A percentile compares a stretch with the other conserved stretches of the same genome.
Conservation (phyloP, 2,888 invertebrate species). For the Labia minor region DNA sequence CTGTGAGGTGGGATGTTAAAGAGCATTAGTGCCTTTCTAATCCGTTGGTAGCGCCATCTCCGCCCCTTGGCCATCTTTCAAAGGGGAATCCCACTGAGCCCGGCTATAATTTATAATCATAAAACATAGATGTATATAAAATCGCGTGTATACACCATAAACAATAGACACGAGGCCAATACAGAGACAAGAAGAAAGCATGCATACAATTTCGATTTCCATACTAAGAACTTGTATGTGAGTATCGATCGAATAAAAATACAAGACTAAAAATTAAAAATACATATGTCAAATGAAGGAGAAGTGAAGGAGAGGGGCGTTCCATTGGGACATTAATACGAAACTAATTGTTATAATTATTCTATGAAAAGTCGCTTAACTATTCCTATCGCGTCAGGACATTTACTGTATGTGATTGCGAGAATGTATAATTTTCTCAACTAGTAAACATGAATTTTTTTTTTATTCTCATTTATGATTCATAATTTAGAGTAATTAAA, state of each 20-base stretch:
- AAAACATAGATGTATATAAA: conserved; percentile 4
- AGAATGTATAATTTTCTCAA: too few species aligned
- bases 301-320: too few species aligned
- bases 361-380: too few species aligned
- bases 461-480: too few species aligned
- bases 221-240: not conserved
- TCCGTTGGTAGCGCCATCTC: not conserved
- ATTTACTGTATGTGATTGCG: too few species aligned
- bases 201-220: not conserved
- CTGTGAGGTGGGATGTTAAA: too few species aligned
- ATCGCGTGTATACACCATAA: not conserved
- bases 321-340: too few species aligned
- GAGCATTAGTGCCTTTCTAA: not conserved
- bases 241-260: not conserved
- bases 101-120: conserved; percentile 8
- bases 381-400: too few species aligned
- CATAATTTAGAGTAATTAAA: too few species aligned
- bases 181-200: not conserved
- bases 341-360: too few species aligned
- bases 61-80: not conserved
- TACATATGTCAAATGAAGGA: not conserved
- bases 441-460: too few species aligned
- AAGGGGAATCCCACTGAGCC: not conserved
- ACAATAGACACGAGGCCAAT: not conserved
- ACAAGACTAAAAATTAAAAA: not conserved